Base-by-base conservation (phyloP, 2,888 invertebrate species). In the Pocota personata region DNA sequence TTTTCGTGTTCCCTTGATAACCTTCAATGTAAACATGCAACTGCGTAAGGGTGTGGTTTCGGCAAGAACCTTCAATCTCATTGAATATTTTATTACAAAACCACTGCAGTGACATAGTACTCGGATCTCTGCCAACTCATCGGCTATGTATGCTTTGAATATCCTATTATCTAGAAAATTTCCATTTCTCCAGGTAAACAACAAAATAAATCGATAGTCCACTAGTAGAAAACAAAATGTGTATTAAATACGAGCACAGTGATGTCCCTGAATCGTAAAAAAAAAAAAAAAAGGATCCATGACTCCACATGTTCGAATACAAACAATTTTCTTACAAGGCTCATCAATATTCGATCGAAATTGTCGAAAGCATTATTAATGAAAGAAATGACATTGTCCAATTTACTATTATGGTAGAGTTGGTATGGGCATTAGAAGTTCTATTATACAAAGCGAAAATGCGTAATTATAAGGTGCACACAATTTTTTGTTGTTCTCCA, bases 291-390 rank as follows among this genome's bases (percentile, higher is more conserved):
- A 14, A 43, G 24, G 50, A 24, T 16, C n/a, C 16, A 35, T 30
- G 46, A 10, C 14, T 16, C 37, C 60, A 40, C 19, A 72, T 40
- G 71, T 37, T 52, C 27, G 24, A 66, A 66, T 12, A 24, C 27
- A 60, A 50, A 19, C 27, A 48, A 50, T 35, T 66, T 50, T 21
- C 50, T 10, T 40, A 52, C 48, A 46, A 35, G 12, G 3, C 50
- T 62, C 60, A 73, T 73, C 30, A 73, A 62, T 52, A 62, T 62
- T 52, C 40, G 8, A 73, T 62, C n/a, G 12, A 46, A 60, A 52
- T 30, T 12, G n/a, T 62, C 19, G 12, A n/a, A n/a, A 21, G 16
- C 40, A 62, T 62, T 73, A 62, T 52, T 73, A 27, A 73, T 73
- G 50, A 62, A 8, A 24, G 30, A 50, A 50, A 43, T 14, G n/a